Evolutionary conservation across 2,888 invertebrate genomes (phyloP), one percentile per base, ranked within the genome.

Genomic region (Isoperla grammatica): DNA sequence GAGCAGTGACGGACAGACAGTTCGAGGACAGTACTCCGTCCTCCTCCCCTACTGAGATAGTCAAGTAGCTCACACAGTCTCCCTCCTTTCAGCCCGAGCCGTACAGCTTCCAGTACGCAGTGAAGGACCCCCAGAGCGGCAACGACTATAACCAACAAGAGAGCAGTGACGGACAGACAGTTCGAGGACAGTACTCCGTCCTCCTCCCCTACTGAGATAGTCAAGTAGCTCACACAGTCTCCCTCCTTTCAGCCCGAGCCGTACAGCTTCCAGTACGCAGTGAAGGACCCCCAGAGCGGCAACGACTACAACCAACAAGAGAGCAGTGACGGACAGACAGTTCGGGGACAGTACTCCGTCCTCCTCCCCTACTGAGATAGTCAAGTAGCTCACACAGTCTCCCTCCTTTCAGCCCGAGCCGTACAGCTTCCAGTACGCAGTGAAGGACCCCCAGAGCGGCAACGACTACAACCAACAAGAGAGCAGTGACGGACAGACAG

Each of bases 91-190:
- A 64, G 64, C 61, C 65, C 66, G 90, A 88, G 86, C 92, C 92
- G 1, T 93, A 87, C 77, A 90, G 90, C 77, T 92, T 93, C 76
- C 85, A 87, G 65, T 93, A 92, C 74, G 83, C 87, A 11, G 92
- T 93, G 43, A 89, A 88, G 72, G 92, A 91, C 69, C 84, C 86
- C 61, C 78, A 81, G 63, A 85, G 78, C 68, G 90, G 89, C 63
- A 91, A 90, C 69, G 89, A 92, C 71, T 92, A 87, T 77, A 87
- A 89, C 63, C 92, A 92, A 73, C 89, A 91, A 71, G 91, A 92
- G 12, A 82, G 87, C 61, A 89, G 89, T 63, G 88, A 93, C 73
- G 92, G 92, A 6, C 90, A 91, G 74, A 82, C 88, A 56, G 90
- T 90, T 0, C 81, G 84, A 50, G 93, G 92, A 20, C 90, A 91